A percentile compares a stretch with the other conserved stretches of the same genome.
Evolutionary conservation across 2,113 vertebrate genomes (phyloP).

Genomic region (Caretta caretta): DNA sequence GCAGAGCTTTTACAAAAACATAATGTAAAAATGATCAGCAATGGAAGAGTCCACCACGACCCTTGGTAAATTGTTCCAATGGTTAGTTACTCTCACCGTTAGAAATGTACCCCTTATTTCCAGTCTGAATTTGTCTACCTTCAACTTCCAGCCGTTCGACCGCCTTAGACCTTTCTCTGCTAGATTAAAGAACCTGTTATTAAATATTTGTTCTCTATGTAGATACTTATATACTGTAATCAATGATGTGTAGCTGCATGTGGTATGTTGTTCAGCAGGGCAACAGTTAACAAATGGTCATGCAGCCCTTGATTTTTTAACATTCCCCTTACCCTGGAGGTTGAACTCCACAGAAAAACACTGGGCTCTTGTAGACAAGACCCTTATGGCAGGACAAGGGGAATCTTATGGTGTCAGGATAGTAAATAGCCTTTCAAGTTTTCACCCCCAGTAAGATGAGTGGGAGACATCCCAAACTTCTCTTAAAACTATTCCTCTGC

Average conservation of each 20-base stretch:
- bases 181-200: background rate
- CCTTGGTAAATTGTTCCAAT: background rate
- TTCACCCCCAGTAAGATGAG: background rate
- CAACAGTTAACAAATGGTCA: background rate
- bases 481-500: background rate
- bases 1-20: background rate
- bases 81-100: background rate
- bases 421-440: background rate
- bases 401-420: background rate
- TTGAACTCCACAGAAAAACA: rapidly evolving
- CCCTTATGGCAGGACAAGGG: background rate
- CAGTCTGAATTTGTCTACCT: background rate
- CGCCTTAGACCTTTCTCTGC: background rate
- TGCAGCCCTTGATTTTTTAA: background rate
- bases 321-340: background rate
- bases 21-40: background rate
- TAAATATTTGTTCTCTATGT: background rate
- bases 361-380: background rate
- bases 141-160: background rate
- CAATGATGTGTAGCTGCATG: background rate
- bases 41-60: background rate
- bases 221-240: background rate
- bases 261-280: background rate
- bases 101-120: background rate
- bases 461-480: background rate